Evolutionary conservation across 2,113 vertebrate genomes (phyloP), one percentile per base, ranked within the genome.

Genomic region (Anarhynchus alexandrinus): DNA sequence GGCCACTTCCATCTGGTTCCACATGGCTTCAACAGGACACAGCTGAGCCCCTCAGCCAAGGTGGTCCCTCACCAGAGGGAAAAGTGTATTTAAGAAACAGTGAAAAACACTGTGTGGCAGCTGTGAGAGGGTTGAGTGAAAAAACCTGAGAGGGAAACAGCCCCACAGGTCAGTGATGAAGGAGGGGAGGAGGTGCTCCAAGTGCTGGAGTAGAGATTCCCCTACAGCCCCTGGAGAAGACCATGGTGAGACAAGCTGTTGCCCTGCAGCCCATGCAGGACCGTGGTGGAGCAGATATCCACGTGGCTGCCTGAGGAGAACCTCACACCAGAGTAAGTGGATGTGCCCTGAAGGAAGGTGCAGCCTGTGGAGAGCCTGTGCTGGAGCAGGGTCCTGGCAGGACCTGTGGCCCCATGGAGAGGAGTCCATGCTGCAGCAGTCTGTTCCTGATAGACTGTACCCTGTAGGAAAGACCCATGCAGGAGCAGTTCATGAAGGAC

Each of bases 281-380:
- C 25, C 3, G 0, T 1, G 7, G 18, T 29, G 21, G 42, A 67
- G 19, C 25, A 91, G 29, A 43, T 29, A 26, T 7, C 22, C 47
- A 27, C 8, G 0, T 1, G 51, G 18, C 78, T 17, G 36, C 10
- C 29, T 0, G 1, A 14, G 47, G n/a, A 69, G 12, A 16, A 61
- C 23, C 5, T 30, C 25, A n/a, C 5, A 5, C n/a, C 2, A 3
- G 30, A 81, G 45, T 26, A 71, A 21, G 20, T 23, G 27, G 19
- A n/a, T 58, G 26, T 14, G 19, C 22, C 58, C 5, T 12, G 34
- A 66, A 83, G 12, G 42, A 57, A 55, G 16, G 3, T 90, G 51
- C 22, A 87, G 36, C 16, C 42, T 9, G 2, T n/a, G 29, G 45
- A 86, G 9, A 61, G 8, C 32, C 38, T 3, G 0, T 4, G 10